A percentile compares a stretch with the other conserved stretches of the same genome.
phyloP scores from a whole-genome alignment of 2,113 vertebrate species.

The Peromyscus californicus region DNA sequence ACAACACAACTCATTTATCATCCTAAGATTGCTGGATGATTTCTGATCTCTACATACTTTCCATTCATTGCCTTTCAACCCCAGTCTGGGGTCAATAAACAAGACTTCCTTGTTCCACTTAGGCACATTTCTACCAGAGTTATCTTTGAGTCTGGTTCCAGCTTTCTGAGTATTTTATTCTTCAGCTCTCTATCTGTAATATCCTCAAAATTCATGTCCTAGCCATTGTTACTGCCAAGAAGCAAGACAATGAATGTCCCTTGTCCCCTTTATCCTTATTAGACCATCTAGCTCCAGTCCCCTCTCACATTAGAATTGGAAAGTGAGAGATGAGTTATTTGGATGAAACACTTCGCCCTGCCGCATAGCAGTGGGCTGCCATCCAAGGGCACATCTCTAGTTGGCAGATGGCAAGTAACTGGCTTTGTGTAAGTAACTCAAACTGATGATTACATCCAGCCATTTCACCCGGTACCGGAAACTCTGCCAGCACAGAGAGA shows the following conservation, averaged over 20 bases:
- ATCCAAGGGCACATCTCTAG: constrained; percentile 73
- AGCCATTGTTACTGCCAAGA: background rate
- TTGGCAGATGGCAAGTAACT: constrained; percentile 77
- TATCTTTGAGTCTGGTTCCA: constrained; percentile 23
- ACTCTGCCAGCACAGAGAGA: constrained; percentile 47
- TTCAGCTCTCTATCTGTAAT: constrained; percentile 28
- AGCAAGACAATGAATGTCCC: constrained; percentile 6
- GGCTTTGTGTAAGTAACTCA: constrained; percentile 74
- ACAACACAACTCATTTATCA: background rate
- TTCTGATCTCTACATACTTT: background rate
- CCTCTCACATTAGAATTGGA: constrained; percentile 68
- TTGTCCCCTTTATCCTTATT: constrained; percentile 44
- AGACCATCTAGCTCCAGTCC: constrained; percentile 41
- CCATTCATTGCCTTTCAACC: background rate
- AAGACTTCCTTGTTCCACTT: background rate
- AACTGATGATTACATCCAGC: constrained; percentile 74
- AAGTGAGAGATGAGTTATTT: constrained; percentile 68
- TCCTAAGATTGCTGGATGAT: background rate
- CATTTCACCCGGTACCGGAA: constrained; percentile 59
- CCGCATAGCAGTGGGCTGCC: constrained; percentile 59
- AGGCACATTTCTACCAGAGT: background rate
- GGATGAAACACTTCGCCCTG: constrained; percentile 51
- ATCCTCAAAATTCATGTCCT: background rate
- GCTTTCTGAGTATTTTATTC: constrained; percentile 52
- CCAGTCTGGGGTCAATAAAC: background rate